Evolutionary conservation across 2,888 invertebrate genomes (phyloP), one percentile per base, ranked within the genome.

Genomic region (Gymnoscelis rufifasciata): DNA sequence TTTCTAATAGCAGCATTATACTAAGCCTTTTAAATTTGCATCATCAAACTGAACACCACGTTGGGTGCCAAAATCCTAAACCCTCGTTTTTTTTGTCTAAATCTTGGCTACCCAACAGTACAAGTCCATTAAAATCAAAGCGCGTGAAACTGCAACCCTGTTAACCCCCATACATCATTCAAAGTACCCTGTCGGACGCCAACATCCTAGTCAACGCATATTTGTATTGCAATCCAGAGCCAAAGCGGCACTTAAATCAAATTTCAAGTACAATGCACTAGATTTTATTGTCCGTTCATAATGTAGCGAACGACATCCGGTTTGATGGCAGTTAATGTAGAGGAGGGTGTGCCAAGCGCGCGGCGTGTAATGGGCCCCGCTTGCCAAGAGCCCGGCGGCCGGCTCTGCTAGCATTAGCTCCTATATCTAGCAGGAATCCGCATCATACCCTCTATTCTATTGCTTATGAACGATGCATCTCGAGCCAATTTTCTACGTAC

Each of bases 281-380:
- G 70, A 71, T 75, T 83, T 82, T 82, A 83, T 83, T 82, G 78
- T 83, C 65, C 68, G 74, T 82, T 82, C 79, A 79, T 83, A 83
- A 82, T 75, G 75, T 74, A 70, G 68, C 71, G 67, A 78, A 81
- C 73, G 80, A 82, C 83, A 78, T 83, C 83, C 81, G 83, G 74
- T 80, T 75, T 74, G 80, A 81, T 77, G 82, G 65, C 74, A 75
- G 80, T 79, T 82, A 83, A 82, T 80, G 83, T 76, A 66, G 62
- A 66, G 68, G 66, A 49, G 60, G 68, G 74, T 70, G 68, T 83
- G 84, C 84, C 86, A 86, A 79, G 72, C 66, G 62, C 59, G 62
- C 56, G 63, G 68, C 68, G 71, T 74, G 72, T 82, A 84, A 84
- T 83, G 75, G 51, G 74, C 50, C 53, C 54, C 57, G 60, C 63